Evolutionary conservation across 2,797 vertebrate species (phyloP).

Genomic region (Catamblyrhynchus diadema): DNA sequence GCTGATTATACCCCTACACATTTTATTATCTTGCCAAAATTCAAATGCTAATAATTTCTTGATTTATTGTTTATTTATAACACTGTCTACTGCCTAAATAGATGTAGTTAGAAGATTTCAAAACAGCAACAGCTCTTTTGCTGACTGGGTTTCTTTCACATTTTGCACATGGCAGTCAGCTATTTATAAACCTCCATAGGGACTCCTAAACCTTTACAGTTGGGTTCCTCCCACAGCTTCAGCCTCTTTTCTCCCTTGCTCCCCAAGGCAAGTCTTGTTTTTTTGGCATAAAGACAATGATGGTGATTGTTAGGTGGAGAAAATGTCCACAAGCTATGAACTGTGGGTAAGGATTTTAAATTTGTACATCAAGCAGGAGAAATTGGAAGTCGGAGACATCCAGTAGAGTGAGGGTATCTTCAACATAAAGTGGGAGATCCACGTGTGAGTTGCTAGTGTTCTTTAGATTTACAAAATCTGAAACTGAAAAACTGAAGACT

Average conservation of each 20-base stretch:
- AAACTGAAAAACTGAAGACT: background rate
- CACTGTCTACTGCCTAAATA: slow-evolving; percentile 44
- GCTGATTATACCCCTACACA: slow-evolving; percentile 62
- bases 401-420: background rate
- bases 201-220: slow-evolving; percentile 48
- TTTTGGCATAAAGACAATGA: slow-evolving; percentile 41
- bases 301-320: slow-evolving; percentile 34
- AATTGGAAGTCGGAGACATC: slow-evolving; percentile 1
- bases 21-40: slow-evolving; percentile 75
- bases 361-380: slow-evolving; percentile 55
- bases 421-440: background rate
- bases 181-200: slow-evolving; percentile 50
- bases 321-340: slow-evolving; percentile 20
- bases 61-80: slow-evolving; percentile 76
- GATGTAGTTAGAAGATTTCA: slow-evolving; percentile 52
- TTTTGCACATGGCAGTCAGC: slow-evolving; percentile 52
- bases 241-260: slow-evolving; percentile 26
- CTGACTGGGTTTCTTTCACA: slow-evolving; percentile 61
- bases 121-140: slow-evolving; percentile 51
- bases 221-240: slow-evolving; percentile 41
- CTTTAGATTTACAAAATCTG: slow-evolving; percentile 7
- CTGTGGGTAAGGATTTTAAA: slow-evolving; percentile 43
- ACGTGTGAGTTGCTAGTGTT: background rate
- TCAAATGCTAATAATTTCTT: slow-evolving; percentile 72
- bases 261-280: slow-evolving; percentile 20